Percentiles rank a stretch among this genome's conserved stretches.
phyloP scores from a whole-genome alignment of 2,888 invertebrate genomes.

The Drosophila nigricruria region DNA sequence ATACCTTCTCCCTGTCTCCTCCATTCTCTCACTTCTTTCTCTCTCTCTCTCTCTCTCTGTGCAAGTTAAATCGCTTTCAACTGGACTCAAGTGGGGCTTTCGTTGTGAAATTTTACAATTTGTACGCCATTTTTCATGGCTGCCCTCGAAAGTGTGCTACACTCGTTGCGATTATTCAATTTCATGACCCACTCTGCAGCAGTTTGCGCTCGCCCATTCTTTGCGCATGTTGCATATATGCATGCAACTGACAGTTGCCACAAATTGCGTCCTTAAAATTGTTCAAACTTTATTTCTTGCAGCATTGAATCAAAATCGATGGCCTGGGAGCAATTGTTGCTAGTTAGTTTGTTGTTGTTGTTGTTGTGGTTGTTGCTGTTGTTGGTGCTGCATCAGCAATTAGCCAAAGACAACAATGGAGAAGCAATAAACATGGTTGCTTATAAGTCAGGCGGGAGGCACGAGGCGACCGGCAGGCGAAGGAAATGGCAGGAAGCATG shows the following conservation, averaged over 20 bases:
- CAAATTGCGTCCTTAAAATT: constrained; percentile 52
- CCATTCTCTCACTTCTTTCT: too few species aligned
- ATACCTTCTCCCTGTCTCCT: too few species aligned
- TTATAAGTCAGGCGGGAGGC: constrained; percentile 5
- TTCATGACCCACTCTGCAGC: constrained; percentile 7
- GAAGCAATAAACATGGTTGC: constrained; percentile 51
- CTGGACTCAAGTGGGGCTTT: constrained; percentile 7
- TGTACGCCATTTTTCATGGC: constrained; percentile 8
- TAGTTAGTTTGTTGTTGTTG: constrained; percentile 9
- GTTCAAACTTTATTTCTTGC: constrained; percentile 48
- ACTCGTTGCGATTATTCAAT: constrained; percentile 20
- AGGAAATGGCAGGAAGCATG: constrained; percentile 8
- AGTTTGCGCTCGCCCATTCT: background rate
- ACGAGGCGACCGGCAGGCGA: too few species aligned
- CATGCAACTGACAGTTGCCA: constrained; percentile 20
- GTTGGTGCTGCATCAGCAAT: constrained; percentile 52
- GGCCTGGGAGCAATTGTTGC: constrained; percentile 53
- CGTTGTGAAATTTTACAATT: constrained; percentile 14
- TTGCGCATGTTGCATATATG: constrained; percentile 12
- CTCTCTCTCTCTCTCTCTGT: background rate
- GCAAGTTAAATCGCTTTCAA: constrained; percentile 8
- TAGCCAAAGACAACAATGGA: constrained; percentile 58
- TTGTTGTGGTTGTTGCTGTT: constrained; percentile 16
- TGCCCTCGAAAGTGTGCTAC: constrained; percentile 5
- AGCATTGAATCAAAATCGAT: constrained; percentile 61